phyloP scores from a whole-genome alignment of 2,888 invertebrate genomes.

The Camponotus fellah region DNA sequence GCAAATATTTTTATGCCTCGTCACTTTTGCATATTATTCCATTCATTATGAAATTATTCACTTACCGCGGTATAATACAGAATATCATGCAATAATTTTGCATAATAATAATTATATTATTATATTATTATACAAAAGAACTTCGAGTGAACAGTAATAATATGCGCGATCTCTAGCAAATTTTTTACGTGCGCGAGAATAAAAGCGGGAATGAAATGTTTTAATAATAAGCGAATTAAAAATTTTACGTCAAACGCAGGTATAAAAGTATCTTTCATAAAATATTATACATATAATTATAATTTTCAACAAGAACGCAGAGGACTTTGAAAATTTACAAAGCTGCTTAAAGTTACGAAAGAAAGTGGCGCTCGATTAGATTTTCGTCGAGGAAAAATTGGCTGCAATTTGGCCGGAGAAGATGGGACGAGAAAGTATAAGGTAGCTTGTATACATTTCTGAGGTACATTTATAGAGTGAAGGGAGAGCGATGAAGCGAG shows the following conservation, averaged over 20 bases:
- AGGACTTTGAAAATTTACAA: constrained; percentile 5
- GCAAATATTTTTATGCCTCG: constrained; percentile 34
- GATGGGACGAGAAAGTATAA: neutral
- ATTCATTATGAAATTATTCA: constrained; percentile 36
- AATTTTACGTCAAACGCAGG: neutral
- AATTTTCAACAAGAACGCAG: constrained; percentile 8
- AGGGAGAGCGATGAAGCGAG: constrained; percentile 60
- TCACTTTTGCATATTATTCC: constrained; percentile 10
- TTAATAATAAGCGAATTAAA: neutral
- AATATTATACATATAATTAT: neutral
- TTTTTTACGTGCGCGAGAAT: neutral
- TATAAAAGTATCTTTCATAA: neutral
- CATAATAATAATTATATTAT: constrained; percentile 14
- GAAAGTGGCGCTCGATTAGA: neutral
- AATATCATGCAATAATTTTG: constrained; percentile 4
- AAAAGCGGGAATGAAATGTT: constrained; percentile 5
- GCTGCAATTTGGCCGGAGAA: constrained; percentile 9
- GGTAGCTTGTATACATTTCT: constrained; percentile 10
- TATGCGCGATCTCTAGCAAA: neutral
- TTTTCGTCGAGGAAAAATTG: constrained; percentile 25
- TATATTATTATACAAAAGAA: neutral
- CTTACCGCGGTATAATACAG: constrained; percentile 14
- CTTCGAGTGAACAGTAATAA: neutral
- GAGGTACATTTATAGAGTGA: constrained; percentile 31
- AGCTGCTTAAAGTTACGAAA: neutral